Evolutionary conservation across 92 coral and sea anemone genomes (phyloP).

Genomic region (Metridium senile): DNA sequence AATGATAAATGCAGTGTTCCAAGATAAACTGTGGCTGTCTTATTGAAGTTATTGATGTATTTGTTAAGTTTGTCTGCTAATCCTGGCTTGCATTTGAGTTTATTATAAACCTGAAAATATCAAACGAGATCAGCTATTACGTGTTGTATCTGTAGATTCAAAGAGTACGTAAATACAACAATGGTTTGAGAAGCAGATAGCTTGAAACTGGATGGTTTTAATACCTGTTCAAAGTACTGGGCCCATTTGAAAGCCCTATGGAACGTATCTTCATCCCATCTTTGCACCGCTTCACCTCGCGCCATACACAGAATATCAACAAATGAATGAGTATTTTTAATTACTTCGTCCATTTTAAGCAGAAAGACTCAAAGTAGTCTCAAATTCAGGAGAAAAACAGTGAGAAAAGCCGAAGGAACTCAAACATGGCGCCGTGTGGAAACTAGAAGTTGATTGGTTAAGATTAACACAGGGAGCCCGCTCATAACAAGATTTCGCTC

Average conservation of each 20-base stretch:
- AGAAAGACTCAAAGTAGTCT: not conserved
- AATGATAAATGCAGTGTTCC: slow-evolving; percentile 64
- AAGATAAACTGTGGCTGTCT: slow-evolving; percentile 57
- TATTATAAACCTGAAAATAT: slow-evolving; percentile 54
- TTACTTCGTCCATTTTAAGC: slow-evolving; percentile 67
- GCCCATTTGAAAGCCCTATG: slow-evolving; percentile 88
- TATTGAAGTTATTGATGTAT: slow-evolving; percentile 75
- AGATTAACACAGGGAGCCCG: not conserved
- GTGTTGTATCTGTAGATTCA: no score
- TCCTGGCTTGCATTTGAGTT: slow-evolving; percentile 63
- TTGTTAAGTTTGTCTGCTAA: slow-evolving; percentile 72
- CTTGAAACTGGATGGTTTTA: no score
- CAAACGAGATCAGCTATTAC: no score
- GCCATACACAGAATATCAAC: slow-evolving; percentile 81
- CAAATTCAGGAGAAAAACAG: not conserved
- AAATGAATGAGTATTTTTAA: slow-evolving; percentile 78
- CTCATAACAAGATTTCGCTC: no score
- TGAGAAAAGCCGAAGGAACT: not conserved
- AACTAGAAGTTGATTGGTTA: not conserved
- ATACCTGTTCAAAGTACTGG: slow-evolving; percentile 82
- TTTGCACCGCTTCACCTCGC: slow-evolving; percentile 67
- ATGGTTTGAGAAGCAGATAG: no score
- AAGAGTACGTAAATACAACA: no score
- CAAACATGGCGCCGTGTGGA: slow-evolving; percentile 26
- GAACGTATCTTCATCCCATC: slow-evolving; percentile 78